Base-by-base conservation (phyloP, 2,113 vertebrate genomes). In the Picathartes gymnocephalus region DNA sequence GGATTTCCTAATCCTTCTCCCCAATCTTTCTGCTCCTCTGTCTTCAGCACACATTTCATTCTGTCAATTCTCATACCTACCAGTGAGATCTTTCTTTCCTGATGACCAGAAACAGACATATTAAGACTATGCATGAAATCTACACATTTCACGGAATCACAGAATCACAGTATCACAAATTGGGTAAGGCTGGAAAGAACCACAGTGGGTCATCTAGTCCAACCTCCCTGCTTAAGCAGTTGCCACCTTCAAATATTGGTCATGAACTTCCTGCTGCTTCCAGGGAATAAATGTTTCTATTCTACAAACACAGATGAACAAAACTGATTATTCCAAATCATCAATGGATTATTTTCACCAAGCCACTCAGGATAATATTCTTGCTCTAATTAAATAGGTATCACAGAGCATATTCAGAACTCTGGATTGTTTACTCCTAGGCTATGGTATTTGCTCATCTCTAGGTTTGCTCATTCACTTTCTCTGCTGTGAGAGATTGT, bases 401-500 rank as follows among this genome's bases (percentile, higher is more conserved):
- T 48, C 58, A 48, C 0, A 0, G 15, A 57, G 19, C 4, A 14
- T 30, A 40, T 51, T 84, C 72, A 76, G 69, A 64, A 27, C n/a
- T 82, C 37, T 64, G 70, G 37, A 64, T 48, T 0, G 0, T 80
- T 88, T 77, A 42, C 28, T 39, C 40, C 30, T 39, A 12, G 40
- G 28, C 45, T 50, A 4, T 30, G 42, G 22, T 48, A 56, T 69
- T 78, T 79, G 66, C 45, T 79, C 48, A 40, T 64, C 45, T 70
- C 4, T 30, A 56, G 53, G 42, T 93, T 74, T 77, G 30, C 66
- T 80, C 42, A 60, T 84, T 71, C 76, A 48, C 42, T 83, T 90
- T 74, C 77, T 90, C 62, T 92, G 62, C 72, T 54, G 51, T 54
- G 16, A 83, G 62, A 98, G 98, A 83, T 93, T 79, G 93, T 95